Conservation (phyloP, 2,888 invertebrate species). For the Hyposoter dolosus region DNA sequence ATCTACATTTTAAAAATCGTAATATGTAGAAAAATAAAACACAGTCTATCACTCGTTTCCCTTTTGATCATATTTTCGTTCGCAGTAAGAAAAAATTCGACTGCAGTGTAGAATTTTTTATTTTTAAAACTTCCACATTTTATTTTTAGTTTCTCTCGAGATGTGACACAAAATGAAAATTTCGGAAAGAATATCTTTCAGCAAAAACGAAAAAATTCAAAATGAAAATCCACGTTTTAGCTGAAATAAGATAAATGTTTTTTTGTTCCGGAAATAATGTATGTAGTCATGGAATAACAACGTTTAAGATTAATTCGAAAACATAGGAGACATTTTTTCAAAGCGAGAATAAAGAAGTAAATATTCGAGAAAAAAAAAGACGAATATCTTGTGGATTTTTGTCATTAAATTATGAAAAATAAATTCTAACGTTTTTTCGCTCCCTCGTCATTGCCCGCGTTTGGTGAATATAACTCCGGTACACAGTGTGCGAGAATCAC, state of each 20-base stretch:
- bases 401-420: not conserved
- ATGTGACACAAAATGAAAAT: not conserved
- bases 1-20: not conserved
- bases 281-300: not conserved
- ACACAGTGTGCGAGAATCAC: conserved; percentile 17
- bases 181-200: not conserved
- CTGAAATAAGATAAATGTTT: not conserved
- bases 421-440: conserved; percentile 12
- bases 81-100: not conserved
- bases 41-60: not conserved
- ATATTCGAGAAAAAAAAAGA: not conserved
- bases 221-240: not conserved
- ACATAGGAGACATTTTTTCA: not conserved
- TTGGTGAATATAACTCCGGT: conserved; percentile 19
- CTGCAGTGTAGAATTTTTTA: not conserved
- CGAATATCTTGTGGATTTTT: conserved; percentile 9
- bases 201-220: not conserved
- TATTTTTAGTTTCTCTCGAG: not conserved
- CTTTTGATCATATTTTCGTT: not conserved
- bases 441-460: not conserved
- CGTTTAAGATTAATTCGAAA: not conserved
- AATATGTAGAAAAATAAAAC: not conserved
- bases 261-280: not conserved
- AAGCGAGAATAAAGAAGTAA: not conserved
- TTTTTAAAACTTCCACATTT: not conserved